A percentile compares a stretch with the other conserved stretches of the same genome.
Conservation (phyloP, 1,140 invertebrate genomes). For the Cydia pomonella region DNA sequence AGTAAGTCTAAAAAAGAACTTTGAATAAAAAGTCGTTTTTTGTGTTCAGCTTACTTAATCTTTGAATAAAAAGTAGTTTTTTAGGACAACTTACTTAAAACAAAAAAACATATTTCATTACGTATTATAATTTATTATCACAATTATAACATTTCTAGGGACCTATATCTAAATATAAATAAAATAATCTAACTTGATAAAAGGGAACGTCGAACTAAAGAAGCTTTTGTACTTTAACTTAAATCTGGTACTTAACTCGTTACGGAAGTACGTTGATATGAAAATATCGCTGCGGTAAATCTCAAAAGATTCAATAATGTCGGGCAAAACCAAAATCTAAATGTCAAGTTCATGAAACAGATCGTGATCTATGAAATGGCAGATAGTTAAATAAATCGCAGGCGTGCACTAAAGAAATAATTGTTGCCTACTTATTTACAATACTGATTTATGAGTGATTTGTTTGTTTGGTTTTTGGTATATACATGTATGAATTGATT, state of each 20-base stretch:
- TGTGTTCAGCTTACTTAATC: too few relatives aligned
- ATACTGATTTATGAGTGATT: constrained; percentile 71
- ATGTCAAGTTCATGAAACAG: constrained; percentile 55
- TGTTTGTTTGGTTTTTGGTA: constrained; percentile 36
- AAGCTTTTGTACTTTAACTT: constrained; percentile 28
- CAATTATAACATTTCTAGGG: constrained; percentile 69
- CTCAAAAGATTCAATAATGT: constrained; percentile 12
- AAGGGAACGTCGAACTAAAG: neutral
- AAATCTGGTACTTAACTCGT: constrained; percentile 22
- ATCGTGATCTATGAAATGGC: constrained; percentile 49
- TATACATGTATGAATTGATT: constrained; percentile 21
- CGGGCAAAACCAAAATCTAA: constrained; percentile 42
- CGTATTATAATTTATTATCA: constrained; percentile 78
- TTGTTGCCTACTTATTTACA: constrained; percentile 61
- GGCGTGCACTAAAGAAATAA: constrained; percentile 36
- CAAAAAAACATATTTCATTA: constrained; percentile 39
- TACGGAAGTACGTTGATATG: constrained; percentile 9
- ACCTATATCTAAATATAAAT: constrained; percentile 74
- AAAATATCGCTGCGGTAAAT: constrained; percentile 20
- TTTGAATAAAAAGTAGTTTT: too few relatives aligned
- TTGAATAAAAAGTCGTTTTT: too few relatives aligned
- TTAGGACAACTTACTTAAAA: too few relatives aligned
- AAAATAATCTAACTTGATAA: constrained; percentile 22
- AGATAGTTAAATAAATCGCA: constrained; percentile 37
- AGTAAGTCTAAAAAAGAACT: too few relatives aligned